A percentile compares a stretch with the other conserved stretches of the same genome.
Conservation (phyloP, 2,113 vertebrate species). For the Dissostichus mawsoni region DNA sequence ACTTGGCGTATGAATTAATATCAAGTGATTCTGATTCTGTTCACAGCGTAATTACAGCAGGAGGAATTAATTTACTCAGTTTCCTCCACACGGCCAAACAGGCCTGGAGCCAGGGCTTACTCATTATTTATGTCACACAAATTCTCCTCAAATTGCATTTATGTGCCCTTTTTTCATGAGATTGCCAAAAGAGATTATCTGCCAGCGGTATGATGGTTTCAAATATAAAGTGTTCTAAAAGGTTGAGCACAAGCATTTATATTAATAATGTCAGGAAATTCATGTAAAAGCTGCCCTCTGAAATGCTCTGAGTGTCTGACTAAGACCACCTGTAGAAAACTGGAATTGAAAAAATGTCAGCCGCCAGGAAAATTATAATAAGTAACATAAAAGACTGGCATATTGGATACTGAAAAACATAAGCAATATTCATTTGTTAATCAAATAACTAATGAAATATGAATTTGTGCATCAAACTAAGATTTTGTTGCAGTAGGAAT, state of each 20-base stretch:
- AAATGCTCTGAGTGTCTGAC: neutral
- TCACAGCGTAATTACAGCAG: constrained; percentile 69
- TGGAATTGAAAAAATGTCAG: neutral
- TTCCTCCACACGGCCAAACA: constrained; percentile 60
- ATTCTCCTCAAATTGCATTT: constrained; percentile 69
- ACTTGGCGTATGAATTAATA: constrained; percentile 43
- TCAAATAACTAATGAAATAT: neutral
- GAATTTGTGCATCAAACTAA: neutral
- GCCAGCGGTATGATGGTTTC: constrained; percentile 43
- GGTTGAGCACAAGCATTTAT: constrained; percentile 15
- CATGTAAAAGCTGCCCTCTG: neutral
- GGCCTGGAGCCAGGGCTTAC: constrained; percentile 69
- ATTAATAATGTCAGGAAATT: constrained; percentile 16
- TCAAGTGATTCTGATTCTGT: constrained; percentile 63
- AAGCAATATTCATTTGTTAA: neutral
- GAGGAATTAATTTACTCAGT: constrained; percentile 65
- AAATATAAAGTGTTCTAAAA: constrained; percentile 20
- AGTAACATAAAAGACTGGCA: neutral
- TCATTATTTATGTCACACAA: constrained; percentile 70
- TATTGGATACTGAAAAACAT: no score
- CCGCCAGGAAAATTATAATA: neutral
- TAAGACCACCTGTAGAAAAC: neutral
- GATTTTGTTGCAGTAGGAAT: no score
- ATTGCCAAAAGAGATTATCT: constrained; percentile 59
- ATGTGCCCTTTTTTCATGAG: constrained; percentile 60